A percentile compares a stretch with the other conserved stretches of the same genome.
phyloP scores from a whole-genome alignment of 2,113 vertebrate genomes.

The human region DNA sequence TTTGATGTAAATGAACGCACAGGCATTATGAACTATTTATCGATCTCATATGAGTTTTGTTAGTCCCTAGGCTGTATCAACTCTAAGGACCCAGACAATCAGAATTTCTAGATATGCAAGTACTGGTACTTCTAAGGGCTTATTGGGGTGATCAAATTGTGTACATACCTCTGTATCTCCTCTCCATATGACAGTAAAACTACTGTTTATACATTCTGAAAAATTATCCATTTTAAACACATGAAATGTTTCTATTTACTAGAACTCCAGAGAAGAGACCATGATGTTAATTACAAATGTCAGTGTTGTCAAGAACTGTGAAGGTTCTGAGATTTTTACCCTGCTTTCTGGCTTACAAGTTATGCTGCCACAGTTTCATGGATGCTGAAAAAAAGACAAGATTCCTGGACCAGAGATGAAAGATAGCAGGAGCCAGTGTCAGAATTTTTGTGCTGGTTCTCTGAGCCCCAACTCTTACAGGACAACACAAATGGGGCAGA shows the following conservation, averaged over 20 bases:
- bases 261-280: conserved; percentile 19
- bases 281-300: not conserved
- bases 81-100: not conserved
- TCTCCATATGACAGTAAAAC: not conserved
- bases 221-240: not conserved
- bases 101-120: not conserved
- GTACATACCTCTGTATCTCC: not conserved
- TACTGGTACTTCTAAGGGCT: not conserved
- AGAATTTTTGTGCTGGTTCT: not conserved
- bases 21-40: not conserved
- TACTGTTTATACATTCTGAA: not conserved
- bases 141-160: not conserved
- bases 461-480: not conserved
- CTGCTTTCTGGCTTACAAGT: not conserved
- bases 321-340: not conserved
- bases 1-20: not conserved
- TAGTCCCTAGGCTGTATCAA: not conserved
- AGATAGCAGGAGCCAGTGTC: no score
- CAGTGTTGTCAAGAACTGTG: not conserved
- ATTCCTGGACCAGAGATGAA: not conserved
- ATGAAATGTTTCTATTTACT: not conserved
- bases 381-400: not conserved
- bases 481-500: not conserved
- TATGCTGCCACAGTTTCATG: not conserved
- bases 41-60: not conserved